Evolutionary conservation across 1,140 invertebrate species (phyloP).

Genomic region (Drosophila ogumai): DNA sequence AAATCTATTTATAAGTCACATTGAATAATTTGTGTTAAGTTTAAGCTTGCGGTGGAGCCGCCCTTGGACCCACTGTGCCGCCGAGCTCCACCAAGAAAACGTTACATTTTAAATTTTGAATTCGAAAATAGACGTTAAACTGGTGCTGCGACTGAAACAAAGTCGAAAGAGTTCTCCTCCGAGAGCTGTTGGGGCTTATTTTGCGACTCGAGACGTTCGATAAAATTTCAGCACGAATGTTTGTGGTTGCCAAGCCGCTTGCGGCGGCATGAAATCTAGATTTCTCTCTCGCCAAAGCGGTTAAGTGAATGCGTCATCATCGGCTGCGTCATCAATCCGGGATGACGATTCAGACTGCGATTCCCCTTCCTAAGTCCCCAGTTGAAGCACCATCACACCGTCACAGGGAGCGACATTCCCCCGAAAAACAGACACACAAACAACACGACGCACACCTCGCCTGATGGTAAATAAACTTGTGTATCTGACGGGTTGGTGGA

Average conservation of each 20-base stretch:
- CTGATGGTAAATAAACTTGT: not conserved
- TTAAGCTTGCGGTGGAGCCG: not conserved
- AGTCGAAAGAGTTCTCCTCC: slow-evolving; percentile 39
- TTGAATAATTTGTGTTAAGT: too few species aligned
- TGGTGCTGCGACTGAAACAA: slow-evolving; percentile 21
- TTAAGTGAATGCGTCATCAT: slow-evolving; percentile 30
- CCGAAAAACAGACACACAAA: slow-evolving; percentile 1
- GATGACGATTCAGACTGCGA: slow-evolving; percentile 23
- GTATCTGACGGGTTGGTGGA: slow-evolving; percentile 9
- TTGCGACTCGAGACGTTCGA: not conserved
- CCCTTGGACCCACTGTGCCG: slow-evolving; percentile 10
- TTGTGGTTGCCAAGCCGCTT: slow-evolving; percentile 39
- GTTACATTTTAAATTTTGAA: slow-evolving; percentile 73
- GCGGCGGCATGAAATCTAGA: slow-evolving; percentile 25
- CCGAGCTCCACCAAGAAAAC: slow-evolving; percentile 18
- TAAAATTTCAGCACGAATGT: slow-evolving; percentile 8
- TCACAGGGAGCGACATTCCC: slow-evolving; percentile 36
- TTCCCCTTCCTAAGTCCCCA: slow-evolving; percentile 29
- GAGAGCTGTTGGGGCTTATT: slow-evolving; percentile 39
- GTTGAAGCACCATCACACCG: slow-evolving; percentile 12
- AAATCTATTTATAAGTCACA: too few species aligned
- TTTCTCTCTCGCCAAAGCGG: slow-evolving; percentile 17
- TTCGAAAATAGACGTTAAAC: slow-evolving; percentile 61
- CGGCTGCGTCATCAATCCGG: slow-evolving; percentile 44
- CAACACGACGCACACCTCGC: slow-evolving; percentile 2